Conservation (phyloP, 2,888 invertebrate genomes). For the Idaea straminata region DNA sequence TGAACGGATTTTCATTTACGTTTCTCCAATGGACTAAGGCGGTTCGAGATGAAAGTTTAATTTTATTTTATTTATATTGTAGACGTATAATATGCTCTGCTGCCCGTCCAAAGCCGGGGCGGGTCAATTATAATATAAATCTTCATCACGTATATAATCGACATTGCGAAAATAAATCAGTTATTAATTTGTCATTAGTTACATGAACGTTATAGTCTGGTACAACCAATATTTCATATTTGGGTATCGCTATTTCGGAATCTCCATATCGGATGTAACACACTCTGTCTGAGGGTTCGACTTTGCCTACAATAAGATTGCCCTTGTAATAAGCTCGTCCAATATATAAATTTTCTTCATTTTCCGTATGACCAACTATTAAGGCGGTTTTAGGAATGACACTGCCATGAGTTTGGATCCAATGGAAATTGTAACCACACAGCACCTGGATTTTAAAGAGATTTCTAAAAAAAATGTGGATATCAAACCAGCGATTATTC, state of each 20-base stretch:
- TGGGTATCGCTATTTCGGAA: conserved; percentile 38
- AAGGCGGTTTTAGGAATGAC: conserved; percentile 85
- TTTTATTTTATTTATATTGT: too few species aligned
- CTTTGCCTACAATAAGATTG: conserved; percentile 88
- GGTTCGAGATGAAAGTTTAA: too few species aligned
- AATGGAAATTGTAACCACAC: conserved; percentile 58
- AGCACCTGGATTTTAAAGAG: conserved; percentile 42
- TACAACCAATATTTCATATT: conserved; percentile 49
- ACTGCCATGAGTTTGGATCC: conserved; percentile 79
- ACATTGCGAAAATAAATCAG: background rate
- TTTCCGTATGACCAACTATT: conserved; percentile 79
- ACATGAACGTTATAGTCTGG: conserved; percentile 30
- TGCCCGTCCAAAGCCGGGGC: too few species aligned
- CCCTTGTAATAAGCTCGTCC: conserved; percentile 85
- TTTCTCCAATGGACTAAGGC: too few species aligned
- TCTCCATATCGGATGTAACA: conserved; percentile 84
- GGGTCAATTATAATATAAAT: too few species aligned
- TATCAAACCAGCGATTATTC: background rate
- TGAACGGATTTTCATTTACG: too few species aligned
- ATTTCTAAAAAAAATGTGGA: background rate
- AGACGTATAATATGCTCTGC: too few species aligned
- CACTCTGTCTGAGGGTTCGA: conserved; percentile 82
- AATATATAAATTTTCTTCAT: conserved; percentile 78
- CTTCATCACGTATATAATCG: background rate
- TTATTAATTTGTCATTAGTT: conserved; percentile 10